Evolutionary conservation across 23 tunicate species (phyloP).

Genomic region (Trididemnum nubilum): DNA sequence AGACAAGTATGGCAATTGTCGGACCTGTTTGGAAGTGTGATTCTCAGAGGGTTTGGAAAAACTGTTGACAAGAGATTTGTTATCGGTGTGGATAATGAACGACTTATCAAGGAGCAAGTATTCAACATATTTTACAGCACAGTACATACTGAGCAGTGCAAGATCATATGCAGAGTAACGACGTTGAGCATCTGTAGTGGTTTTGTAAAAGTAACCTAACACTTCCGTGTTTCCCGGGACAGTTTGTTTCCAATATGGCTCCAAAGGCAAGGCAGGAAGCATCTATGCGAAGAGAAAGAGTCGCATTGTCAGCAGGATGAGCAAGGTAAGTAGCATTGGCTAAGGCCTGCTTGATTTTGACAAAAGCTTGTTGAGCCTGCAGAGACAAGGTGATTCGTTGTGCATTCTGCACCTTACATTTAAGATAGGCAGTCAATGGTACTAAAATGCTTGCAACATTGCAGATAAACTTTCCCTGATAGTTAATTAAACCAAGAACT

Average conservation of each 20-base stretch:
- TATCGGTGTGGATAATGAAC: background rate
- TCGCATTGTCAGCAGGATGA: background rate
- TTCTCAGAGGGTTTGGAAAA: background rate
- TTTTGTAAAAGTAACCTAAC: conserved; percentile 24
- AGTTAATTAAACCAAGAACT: background rate
- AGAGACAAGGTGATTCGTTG: background rate
- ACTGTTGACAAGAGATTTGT: background rate
- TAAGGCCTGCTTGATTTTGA: background rate
- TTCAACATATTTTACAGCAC: background rate
- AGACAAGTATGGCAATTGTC: background rate
- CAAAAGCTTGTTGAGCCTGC: background rate
- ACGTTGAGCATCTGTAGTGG: background rate
- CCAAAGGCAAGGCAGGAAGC: conserved; percentile 24
- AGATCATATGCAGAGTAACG: conserved; percentile 19
- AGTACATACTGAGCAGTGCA: conserved; percentile 23
- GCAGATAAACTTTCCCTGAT: too few relatives aligned
- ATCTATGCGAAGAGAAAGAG: background rate
- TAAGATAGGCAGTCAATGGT: background rate
- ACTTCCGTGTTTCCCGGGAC: background rate
- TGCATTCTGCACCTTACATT: background rate
- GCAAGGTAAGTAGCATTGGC: conserved; percentile 2
- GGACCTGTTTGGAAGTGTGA: background rate
- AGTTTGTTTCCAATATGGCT: conserved; percentile 23
- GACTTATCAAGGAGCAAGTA: background rate
- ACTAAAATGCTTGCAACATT: background rate